These are phyloP conservation scores for Eriocheir sinensis DNA, from an alignment of 1,140 invertebrate genomes.

Conservation along the genomic window DNA sequence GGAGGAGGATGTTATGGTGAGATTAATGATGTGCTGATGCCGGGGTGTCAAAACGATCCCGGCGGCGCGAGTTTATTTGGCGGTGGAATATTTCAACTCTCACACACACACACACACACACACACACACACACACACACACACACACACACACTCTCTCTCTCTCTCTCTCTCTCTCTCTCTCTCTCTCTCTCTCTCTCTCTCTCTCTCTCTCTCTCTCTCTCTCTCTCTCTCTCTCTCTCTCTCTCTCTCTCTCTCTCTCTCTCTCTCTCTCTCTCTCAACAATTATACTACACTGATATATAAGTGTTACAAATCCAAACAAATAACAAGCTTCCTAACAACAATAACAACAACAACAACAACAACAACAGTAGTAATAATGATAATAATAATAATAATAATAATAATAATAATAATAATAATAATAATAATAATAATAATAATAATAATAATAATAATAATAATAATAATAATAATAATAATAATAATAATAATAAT, in stretches of 20 bases:
- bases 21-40: constrained; percentile 15
- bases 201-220: constrained; percentile 46
- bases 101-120: not conserved
- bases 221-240: not conserved
- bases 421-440: no score
- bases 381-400: no score
- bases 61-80: not conserved
- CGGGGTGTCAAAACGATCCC: not conserved
- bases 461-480: not conserved
- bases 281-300: not conserved
- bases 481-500: not conserved
- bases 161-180: constrained; percentile 38
- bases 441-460: no score
- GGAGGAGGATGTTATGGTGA: not conserved
- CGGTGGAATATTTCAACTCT: not conserved
- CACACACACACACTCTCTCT: not conserved
- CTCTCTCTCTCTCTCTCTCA: not conserved
- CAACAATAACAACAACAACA: no score
- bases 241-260: not conserved
- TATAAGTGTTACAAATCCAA: no score
- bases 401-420: no score
- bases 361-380: no score
- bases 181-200: constrained; percentile 47
- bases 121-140: not conserved
- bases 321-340: no score